Evolutionary conservation across 2,113 vertebrate genomes (phyloP).

Genomic region (Abramis brama): DNA sequence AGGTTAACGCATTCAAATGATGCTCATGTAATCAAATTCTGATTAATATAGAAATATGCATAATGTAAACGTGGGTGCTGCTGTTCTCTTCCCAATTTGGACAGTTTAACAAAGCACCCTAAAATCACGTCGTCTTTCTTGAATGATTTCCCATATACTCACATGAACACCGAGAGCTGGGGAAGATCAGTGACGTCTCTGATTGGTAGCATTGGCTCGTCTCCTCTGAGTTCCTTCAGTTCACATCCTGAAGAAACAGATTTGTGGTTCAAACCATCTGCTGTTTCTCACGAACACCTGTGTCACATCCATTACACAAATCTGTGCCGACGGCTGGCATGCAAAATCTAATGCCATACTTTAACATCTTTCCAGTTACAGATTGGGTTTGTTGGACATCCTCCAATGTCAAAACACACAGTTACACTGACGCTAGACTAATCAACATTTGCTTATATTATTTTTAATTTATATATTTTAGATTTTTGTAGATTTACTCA

Average conservation of each 20-base stretch:
- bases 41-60: not conserved
- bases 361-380: not conserved
- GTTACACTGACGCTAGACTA: not conserved
- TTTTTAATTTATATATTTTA: too few species aligned
- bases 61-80: not conserved
- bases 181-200: not conserved
- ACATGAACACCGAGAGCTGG: not conserved
- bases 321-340: not conserved
- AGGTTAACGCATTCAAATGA: not conserved
- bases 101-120: not conserved
- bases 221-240: not conserved
- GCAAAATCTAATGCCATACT: not conserved
- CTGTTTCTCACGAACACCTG: slow-evolving; percentile 3
- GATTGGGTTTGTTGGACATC: not conserved
- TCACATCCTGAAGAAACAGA: slow-evolving; percentile 20
- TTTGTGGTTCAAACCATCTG: not conserved
- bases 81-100: not conserved
- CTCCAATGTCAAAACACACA: not conserved
- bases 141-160: not conserved
- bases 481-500: too few species aligned
- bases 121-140: not conserved
- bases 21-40: not conserved
- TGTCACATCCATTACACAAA: not conserved
- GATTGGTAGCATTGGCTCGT: not conserved
- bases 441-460: too few species aligned